phyloP scores from a whole-genome alignment of 2,888 invertebrate species.

The Drosophila robusta region DNA sequence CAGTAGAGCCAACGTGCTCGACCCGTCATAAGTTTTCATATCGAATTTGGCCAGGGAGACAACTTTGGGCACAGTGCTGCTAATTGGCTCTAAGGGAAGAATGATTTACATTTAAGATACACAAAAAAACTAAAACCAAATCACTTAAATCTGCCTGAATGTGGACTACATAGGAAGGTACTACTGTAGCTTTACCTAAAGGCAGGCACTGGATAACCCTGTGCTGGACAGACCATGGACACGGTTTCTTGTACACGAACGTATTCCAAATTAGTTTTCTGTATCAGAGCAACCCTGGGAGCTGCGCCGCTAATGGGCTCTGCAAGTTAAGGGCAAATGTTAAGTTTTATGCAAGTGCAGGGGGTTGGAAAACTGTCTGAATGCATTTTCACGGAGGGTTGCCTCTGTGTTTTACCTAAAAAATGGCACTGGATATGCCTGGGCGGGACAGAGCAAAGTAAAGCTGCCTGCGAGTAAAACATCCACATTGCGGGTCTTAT shows the following conservation, averaged over 20 bases:
- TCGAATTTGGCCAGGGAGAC: slow-evolving; percentile 86
- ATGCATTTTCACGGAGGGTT: background rate
- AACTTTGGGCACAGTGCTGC: slow-evolving; percentile 89
- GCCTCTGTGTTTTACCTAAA: slow-evolving; percentile 87
- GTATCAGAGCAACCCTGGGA: slow-evolving; percentile 88
- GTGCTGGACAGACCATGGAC: slow-evolving; percentile 85
- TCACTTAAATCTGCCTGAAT: slow-evolving; percentile 42
- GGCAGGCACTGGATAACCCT: slow-evolving; percentile 87
- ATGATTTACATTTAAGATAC: background rate
- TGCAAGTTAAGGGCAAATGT: slow-evolving; percentile 76
- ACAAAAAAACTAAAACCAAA: background rate
- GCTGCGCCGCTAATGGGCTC: slow-evolving; percentile 90
- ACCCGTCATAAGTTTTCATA: slow-evolving; percentile 74
- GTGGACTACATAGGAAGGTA: background rate
- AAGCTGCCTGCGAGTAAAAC: slow-evolving; percentile 53
- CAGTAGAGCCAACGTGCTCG: slow-evolving; percentile 75
- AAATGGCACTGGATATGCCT: slow-evolving; percentile 88
- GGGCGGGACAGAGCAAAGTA: slow-evolving; percentile 88
- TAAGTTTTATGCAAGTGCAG: background rate
- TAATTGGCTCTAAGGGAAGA: slow-evolving; percentile 87
- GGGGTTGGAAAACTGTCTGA: slow-evolving; percentile 47
- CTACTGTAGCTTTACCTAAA: slow-evolving; percentile 86
- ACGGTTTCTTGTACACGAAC: slow-evolving; percentile 84
- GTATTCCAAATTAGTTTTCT: slow-evolving; percentile 79
- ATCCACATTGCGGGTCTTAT: slow-evolving; percentile 85